Evolutionary conservation across 2,888 invertebrate genomes (phyloP).

Genomic region (Odontothrips loti): DNA sequence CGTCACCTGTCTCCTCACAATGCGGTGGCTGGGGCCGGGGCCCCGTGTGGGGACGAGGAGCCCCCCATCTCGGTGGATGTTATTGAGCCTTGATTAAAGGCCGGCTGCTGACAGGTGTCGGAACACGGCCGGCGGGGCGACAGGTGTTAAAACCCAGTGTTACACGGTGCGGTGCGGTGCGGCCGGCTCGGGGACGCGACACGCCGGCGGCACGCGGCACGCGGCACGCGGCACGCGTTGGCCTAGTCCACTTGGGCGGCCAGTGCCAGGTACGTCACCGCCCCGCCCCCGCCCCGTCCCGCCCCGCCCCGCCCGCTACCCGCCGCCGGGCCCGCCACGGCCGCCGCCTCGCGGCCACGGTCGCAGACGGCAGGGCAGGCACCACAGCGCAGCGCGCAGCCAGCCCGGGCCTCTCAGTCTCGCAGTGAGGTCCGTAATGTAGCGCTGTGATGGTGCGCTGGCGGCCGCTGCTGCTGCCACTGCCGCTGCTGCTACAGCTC

Average conservation of each 20-base stretch:
- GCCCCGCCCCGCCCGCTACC: background rate
- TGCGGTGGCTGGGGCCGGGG: too few relatives aligned
- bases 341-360: background rate
- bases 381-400: background rate
- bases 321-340: conserved; percentile 1
- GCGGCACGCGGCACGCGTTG: background rate
- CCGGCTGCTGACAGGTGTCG: background rate
- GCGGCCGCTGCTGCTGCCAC: background rate
- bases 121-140: background rate
- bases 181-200: background rate
- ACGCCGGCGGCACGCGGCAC: background rate
- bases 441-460: background rate
- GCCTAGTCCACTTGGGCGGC: too few relatives aligned
- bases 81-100: too few relatives aligned
- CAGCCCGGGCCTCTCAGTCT: background rate
- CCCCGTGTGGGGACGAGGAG: too few relatives aligned
- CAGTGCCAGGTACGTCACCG: background rate
- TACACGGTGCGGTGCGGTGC: background rate
- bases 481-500: background rate
- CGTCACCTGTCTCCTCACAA: too few relatives aligned
- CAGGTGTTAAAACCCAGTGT: background rate
- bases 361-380: too few relatives aligned
- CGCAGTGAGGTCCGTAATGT: background rate
- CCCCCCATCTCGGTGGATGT: too few relatives aligned
- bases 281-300: background rate